phyloP scores from a whole-genome alignment of 2,113 vertebrate genomes.

The Dicrurus megarhynchus region DNA sequence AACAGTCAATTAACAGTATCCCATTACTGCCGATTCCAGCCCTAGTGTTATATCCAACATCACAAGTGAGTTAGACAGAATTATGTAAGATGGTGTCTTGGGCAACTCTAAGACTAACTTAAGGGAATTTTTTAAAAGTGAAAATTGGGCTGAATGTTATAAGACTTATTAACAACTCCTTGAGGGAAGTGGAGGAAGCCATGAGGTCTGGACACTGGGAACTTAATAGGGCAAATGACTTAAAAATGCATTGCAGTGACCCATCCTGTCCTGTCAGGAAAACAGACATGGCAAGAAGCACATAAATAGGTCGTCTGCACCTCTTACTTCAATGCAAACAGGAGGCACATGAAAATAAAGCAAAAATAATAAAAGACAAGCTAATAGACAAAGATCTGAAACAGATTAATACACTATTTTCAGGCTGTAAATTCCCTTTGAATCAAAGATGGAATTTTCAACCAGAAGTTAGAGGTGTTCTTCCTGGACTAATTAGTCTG shows the following conservation, averaged over 20 bases:
- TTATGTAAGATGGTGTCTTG: background rate
- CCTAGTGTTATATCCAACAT: background rate
- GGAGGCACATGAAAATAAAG: background rate
- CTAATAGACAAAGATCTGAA: background rate
- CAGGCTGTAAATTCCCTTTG: background rate
- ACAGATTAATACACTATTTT: background rate
- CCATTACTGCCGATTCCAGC: background rate
- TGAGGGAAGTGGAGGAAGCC: background rate
- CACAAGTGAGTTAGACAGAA: background rate
- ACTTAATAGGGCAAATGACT: background rate
- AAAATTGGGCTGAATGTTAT: background rate
- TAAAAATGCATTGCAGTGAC: background rate
- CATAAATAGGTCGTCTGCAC: background rate
- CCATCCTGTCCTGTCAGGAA: background rate
- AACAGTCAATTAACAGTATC: background rate
- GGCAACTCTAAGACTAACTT: background rate
- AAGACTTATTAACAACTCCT: background rate
- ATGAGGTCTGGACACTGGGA: background rate
- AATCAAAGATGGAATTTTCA: background rate
- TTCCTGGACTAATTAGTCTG: background rate
- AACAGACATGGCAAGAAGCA: background rate
- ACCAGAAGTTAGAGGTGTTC: background rate
- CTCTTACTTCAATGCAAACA: background rate
- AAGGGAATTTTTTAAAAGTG: background rate
- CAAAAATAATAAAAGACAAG: background rate